phyloP scores from a whole-genome alignment of 2,888 invertebrate genomes.

The Chouioia cunea region DNA sequence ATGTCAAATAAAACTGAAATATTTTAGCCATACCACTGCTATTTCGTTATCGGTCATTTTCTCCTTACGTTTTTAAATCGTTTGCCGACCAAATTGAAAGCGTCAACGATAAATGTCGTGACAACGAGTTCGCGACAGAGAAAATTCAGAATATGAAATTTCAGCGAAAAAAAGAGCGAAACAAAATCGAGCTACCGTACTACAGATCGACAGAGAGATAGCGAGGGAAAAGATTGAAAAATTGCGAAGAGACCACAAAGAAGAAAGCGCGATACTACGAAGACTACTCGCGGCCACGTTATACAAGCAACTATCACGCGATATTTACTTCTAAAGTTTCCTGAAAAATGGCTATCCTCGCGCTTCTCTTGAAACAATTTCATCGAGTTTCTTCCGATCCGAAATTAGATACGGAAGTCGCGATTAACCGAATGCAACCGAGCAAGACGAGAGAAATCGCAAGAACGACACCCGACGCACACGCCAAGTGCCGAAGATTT shows the following conservation, averaged over 20 bases:
- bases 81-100: no score
- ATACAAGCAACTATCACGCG: slow-evolving; percentile 10
- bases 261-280: slow-evolving; percentile 37
- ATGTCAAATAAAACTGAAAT: no score
- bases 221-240: slow-evolving; percentile 7
- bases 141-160: slow-evolving; percentile 16
- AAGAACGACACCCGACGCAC: background rate
- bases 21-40: no score
- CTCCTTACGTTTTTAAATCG: no score
- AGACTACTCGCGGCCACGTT: background rate
- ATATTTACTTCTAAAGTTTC: slow-evolving; percentile 41
- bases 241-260: slow-evolving; percentile 7
- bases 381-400: slow-evolving; percentile 24
- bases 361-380: slow-evolving; percentile 16
- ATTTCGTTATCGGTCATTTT: no score
- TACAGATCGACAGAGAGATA: background rate
- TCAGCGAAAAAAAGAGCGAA: background rate
- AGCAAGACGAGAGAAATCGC: no score
- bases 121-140: background rate
- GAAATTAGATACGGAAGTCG: slow-evolving; percentile 33
- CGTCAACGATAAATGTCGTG: no score
- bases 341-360: slow-evolving; percentile 29
- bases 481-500: no score
- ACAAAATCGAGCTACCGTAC: no score
- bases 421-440: slow-evolving; percentile 12